phyloP scores from a whole-genome alignment of 2,113 vertebrate species.

The Phaethon lepturus region DNA sequence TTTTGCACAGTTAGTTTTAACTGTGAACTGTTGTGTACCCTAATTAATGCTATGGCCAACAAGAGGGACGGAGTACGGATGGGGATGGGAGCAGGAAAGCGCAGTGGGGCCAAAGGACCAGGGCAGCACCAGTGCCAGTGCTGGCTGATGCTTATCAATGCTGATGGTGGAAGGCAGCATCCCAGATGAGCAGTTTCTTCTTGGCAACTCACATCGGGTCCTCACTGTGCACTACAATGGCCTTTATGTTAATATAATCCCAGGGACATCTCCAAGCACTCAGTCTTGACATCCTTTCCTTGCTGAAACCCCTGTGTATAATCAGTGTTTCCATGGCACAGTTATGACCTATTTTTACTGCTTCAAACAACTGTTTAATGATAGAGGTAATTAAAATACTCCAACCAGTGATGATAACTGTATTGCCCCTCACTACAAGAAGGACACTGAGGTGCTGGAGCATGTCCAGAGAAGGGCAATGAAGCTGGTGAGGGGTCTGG shows the following conservation, averaged over 20 bases:
- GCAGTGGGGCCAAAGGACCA: not conserved
- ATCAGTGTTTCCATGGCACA: not conserved
- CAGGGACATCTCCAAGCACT: not conserved
- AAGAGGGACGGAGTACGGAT: fast-evolving
- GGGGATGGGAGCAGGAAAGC: not conserved
- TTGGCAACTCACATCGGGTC: fast-evolving
- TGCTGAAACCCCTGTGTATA: not conserved
- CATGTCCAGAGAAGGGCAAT: too few species aligned
- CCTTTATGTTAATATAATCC: not conserved
- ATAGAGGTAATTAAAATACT: not conserved
- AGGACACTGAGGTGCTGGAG: too few species aligned
- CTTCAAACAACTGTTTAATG: not conserved
- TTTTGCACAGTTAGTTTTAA: not conserved
- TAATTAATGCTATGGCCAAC: not conserved
- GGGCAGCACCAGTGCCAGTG: not conserved
- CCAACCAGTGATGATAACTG: not conserved
- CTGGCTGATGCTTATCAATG: not conserved
- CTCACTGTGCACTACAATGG: not conserved
- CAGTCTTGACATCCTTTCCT: not conserved
- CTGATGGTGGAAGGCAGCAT: not conserved
- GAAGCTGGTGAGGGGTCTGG: too few species aligned
- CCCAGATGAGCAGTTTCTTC: not conserved
- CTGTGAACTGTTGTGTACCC: not conserved
- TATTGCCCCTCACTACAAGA: not conserved
- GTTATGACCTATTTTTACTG: not conserved